These are phyloP conservation scores for Acanthaster planci DNA, from an alignment of 35 echinoderm and acorn worm species.

Conservation along the genomic window DNA sequence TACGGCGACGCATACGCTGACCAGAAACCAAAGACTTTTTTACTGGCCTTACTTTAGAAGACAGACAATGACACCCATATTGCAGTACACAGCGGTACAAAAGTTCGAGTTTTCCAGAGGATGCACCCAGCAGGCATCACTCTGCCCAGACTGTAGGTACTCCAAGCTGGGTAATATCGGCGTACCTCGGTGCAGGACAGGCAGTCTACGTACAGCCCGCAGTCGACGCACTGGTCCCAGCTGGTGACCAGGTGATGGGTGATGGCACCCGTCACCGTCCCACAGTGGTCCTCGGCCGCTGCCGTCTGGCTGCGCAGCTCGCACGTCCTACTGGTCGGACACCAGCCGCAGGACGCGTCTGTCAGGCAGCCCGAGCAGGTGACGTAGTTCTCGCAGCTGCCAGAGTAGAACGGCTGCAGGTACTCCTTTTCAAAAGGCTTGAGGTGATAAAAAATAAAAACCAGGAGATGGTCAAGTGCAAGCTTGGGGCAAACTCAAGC, in stretches of 20 bases:
- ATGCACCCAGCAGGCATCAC: too few species aligned
- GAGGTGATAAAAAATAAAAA: neutral
- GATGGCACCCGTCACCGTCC: neutral
- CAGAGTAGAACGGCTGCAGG: slow-evolving; percentile 58
- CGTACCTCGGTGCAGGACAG: slow-evolving; percentile 50
- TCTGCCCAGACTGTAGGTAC: too few species aligned
- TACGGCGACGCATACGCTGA: too few species aligned
- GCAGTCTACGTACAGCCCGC: slow-evolving; percentile 61
- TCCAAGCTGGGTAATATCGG: too few species aligned
- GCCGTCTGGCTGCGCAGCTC: slow-evolving; percentile 41
- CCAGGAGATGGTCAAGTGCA: neutral
- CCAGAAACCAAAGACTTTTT: too few species aligned
- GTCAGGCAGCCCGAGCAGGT: slow-evolving; percentile 75
- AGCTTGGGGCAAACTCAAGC: neutral
- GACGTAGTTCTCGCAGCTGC: slow-evolving; percentile 46
- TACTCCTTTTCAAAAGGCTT: slow-evolving; percentile 58
- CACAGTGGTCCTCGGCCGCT: slow-evolving; percentile 39
- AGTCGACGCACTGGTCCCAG: slow-evolving; percentile 56
- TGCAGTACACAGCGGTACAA: too few species aligned
- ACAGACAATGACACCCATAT: too few species aligned
- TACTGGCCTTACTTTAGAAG: too few species aligned
- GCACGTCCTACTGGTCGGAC: slow-evolving; percentile 67
- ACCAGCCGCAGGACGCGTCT: slow-evolving; percentile 83
- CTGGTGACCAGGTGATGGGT: slow-evolving; percentile 61
- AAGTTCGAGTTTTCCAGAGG: too few species aligned